Conservation (phyloP, 1,140 invertebrate genomes). For the Melanaphis sacchari region DNA sequence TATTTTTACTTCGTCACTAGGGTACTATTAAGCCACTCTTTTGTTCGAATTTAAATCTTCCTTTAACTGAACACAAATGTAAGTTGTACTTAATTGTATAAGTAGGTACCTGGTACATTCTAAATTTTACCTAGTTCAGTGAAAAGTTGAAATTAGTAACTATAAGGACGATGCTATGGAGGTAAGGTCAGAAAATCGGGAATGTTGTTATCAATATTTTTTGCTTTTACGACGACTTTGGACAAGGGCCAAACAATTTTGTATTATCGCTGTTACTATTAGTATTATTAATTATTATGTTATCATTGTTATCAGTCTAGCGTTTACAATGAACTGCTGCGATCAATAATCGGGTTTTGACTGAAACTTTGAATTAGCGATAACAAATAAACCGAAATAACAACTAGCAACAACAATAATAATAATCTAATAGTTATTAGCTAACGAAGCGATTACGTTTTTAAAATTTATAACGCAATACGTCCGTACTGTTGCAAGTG, state of each 20-base stretch:
- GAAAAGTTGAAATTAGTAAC: background rate
- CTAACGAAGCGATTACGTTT: background rate
- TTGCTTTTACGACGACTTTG: background rate
- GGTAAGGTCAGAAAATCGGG: too few relatives aligned
- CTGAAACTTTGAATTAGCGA: background rate
- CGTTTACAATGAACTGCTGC: background rate
- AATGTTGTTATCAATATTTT: background rate
- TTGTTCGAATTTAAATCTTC: background rate
- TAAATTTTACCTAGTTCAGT: too few relatives aligned
- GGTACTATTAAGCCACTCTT: background rate
- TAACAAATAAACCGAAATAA: background rate
- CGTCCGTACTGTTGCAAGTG: too few relatives aligned
- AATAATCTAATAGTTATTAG: background rate
- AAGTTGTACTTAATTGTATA: too few relatives aligned
- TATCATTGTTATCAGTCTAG: background rate
- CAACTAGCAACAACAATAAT: background rate
- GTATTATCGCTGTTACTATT: background rate
- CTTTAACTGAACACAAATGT: too few relatives aligned
- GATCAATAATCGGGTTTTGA: background rate
- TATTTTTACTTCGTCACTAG: too few relatives aligned
- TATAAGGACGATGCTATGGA: too few relatives aligned
- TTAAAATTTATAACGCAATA: background rate
- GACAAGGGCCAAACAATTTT: background rate
- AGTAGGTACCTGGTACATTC: too few relatives aligned
- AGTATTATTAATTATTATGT: too few relatives aligned